phyloP scores from a whole-genome alignment of 2,888 invertebrate genomes.

The Mythimna ferrago region DNA sequence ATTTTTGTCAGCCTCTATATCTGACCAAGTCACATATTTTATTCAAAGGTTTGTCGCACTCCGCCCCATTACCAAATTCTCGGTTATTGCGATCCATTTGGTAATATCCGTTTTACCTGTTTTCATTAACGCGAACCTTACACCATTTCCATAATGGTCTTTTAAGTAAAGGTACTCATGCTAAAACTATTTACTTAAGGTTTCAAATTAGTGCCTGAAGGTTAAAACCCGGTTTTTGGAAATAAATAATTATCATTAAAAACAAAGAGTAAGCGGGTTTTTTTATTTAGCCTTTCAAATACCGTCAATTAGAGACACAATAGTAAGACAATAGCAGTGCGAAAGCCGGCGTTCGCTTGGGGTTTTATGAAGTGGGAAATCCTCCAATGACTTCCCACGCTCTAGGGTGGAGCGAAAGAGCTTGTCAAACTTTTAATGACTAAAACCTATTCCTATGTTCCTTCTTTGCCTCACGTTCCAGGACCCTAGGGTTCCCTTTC shows the following conservation, averaged over 20 bases:
- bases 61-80: conserved; percentile 59
- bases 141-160: conserved; percentile 46
- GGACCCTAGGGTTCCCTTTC: too few species aligned
- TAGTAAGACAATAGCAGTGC: too few species aligned
- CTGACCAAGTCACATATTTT: conserved; percentile 37
- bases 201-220: conserved; percentile 12
- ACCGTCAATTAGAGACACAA: too few species aligned
- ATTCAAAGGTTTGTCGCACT: conserved; percentile 38
- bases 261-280: too few species aligned
- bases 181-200: conserved; percentile 33
- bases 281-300: too few species aligned
- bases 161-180: conserved; percentile 34
- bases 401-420: too few species aligned
- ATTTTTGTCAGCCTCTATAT: conserved; percentile 24
- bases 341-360: too few species aligned
- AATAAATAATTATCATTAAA: neutral
- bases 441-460: too few species aligned
- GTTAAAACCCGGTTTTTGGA: neutral
- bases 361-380: too few species aligned
- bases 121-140: conserved; percentile 65
- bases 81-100: conserved; percentile 45
- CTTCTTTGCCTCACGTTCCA: too few species aligned
- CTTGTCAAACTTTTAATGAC: too few species aligned
- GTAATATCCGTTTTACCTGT: conserved; percentile 67
- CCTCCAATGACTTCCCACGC: too few species aligned